These are phyloP conservation scores for Nycticebus coucang DNA, from an alignment of 2,113 vertebrate genomes.

Conservation along the genomic window DNA sequence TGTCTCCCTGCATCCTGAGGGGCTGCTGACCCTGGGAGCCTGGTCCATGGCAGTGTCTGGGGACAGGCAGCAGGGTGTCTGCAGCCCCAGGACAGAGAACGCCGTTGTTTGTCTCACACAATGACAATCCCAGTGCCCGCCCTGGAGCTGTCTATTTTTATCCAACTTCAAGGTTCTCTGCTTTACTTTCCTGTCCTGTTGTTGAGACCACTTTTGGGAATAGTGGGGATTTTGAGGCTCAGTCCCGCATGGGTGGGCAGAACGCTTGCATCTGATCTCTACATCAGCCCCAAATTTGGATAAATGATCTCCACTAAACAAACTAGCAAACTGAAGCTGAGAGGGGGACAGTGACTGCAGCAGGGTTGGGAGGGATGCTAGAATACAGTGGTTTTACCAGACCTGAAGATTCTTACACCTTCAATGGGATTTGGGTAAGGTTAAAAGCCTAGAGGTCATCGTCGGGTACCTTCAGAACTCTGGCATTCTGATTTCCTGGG, in stretches of 20 bases:
- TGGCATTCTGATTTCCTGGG: neutral
- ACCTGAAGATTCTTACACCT: neutral
- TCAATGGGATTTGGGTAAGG: neutral
- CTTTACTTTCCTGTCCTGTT: neutral
- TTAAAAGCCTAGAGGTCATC: neutral
- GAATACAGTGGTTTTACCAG: neutral
- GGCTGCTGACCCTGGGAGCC: neutral
- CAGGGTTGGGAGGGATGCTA: no score
- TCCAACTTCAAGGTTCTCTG: neutral
- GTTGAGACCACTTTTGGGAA: neutral
- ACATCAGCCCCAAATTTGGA: neutral
- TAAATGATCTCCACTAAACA: neutral
- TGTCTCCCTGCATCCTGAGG: neutral
- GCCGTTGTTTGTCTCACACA: neutral
- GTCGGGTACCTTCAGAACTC: neutral
- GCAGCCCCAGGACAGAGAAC: neutral
- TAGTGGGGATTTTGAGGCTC: neutral
- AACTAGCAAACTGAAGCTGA: neutral
- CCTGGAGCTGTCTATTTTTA: conserved; percentile 30
- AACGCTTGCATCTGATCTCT: neutral
- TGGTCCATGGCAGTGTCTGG: neutral
- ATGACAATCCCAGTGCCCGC: neutral
- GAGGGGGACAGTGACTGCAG: neutral
- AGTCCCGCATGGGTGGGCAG: neutral
- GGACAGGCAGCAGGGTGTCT: neutral